Evolutionary conservation across 2,113 vertebrate species (phyloP).

Genomic region (Ochotona princeps): DNA sequence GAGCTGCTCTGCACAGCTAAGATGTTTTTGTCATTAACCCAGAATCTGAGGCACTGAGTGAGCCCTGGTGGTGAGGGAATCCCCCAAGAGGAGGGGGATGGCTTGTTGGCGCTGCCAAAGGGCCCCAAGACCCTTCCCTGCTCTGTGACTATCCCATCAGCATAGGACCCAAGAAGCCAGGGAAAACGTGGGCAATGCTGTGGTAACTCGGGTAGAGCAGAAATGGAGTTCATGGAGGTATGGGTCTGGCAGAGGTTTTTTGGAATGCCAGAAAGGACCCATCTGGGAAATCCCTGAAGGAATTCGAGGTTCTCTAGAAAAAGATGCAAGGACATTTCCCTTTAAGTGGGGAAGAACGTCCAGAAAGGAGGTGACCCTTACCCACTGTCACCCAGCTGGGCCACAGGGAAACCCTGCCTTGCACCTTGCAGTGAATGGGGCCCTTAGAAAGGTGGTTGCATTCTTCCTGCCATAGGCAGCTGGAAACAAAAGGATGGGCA

Average conservation of each 20-base stretch:
- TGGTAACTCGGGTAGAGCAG: constrained; percentile 55
- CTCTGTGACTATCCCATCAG: constrained; percentile 29
- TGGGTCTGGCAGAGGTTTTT: neutral
- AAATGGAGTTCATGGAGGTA: neutral
- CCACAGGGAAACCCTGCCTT: neutral
- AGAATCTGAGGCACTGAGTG: constrained; percentile 74
- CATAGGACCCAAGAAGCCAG: constrained; percentile 55
- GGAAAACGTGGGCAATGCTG: constrained; percentile 56
- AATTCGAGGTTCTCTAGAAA: neutral
- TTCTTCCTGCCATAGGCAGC: constrained; percentile 4
- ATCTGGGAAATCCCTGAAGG: constrained; percentile 46
- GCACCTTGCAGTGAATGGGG: neutral
- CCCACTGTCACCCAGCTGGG: neutral
- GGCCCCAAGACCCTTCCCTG: constrained; percentile 49
- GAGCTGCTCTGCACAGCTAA: constrained; percentile 72
- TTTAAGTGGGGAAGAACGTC: constrained; percentile 54
- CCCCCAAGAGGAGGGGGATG: constrained; percentile 33
- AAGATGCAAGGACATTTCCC: constrained; percentile 3
- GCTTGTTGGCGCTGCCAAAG: constrained; percentile 62
- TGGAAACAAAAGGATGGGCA: constrained; percentile 10
- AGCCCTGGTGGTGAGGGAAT: constrained; percentile 54
- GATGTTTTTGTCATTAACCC: constrained; percentile 75
- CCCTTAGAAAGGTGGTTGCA: neutral
- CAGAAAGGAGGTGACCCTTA: constrained; percentile 41
- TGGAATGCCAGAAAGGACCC: constrained; percentile 46